phyloP scores from a whole-genome alignment of 2,113 vertebrate genomes.

The Lampris megalopsis region DNA sequence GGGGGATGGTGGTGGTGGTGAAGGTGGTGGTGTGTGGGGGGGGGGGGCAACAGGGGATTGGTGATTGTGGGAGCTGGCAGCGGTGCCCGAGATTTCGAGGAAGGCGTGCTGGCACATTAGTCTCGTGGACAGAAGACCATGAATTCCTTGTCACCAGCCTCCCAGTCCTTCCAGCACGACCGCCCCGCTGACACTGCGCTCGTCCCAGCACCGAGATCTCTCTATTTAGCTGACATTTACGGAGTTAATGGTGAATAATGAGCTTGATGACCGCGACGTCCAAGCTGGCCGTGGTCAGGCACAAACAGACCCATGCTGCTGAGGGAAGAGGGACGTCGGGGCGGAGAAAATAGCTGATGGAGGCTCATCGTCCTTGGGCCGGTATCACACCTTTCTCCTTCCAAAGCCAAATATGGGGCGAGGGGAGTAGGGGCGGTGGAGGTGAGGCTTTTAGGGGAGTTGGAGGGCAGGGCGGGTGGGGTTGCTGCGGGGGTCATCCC shows the following conservation, averaged over 20 bases:
- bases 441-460: background rate
- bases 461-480: conserved; percentile 46
- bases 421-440: conserved; percentile 18
- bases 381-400: conserved; percentile 52
- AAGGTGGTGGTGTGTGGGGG: background rate
- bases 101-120: conserved; percentile 56
- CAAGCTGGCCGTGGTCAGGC: conserved; percentile 60
- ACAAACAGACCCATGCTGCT: conserved; percentile 32
- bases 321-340: conserved; percentile 53
- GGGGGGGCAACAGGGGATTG: conserved; percentile 41
- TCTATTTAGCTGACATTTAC: conserved; percentile 77
- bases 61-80: conserved; percentile 65
- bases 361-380: conserved; percentile 72
- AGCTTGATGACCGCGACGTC: conserved; percentile 64
- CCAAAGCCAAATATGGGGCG: background rate
- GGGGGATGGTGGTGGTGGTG: conserved; percentile 33
- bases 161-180: background rate
- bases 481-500: conserved; percentile 62
- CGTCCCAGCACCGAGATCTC: conserved; percentile 57
- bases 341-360: conserved; percentile 64
- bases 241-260: conserved; percentile 77
- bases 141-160: conserved; percentile 45
- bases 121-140: conserved; percentile 8
- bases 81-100: conserved; percentile 55
- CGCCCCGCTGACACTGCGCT: conserved; percentile 47